Evolutionary conservation across 2,888 invertebrate genomes (phyloP).

Genomic region (Apamea sordens): DNA sequence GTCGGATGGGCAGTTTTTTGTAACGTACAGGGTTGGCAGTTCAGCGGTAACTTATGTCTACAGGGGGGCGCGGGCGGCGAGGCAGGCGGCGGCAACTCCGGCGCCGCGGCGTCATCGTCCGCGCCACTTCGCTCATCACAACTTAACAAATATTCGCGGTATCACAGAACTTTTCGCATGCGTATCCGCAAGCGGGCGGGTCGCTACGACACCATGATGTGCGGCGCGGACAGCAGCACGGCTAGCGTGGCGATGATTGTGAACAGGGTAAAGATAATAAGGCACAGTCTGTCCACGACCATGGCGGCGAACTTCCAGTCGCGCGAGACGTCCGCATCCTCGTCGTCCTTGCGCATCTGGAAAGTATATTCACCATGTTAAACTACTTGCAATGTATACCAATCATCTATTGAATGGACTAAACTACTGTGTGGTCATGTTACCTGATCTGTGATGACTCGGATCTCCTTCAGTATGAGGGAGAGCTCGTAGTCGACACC

Average conservation of each 20-base stretch:
- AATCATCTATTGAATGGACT: neutral
- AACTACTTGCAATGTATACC: neutral
- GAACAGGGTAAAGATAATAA: conserved; percentile 99
- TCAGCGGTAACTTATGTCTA: conserved; percentile 87
- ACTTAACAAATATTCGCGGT: conserved; percentile 93
- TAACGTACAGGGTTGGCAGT: conserved; percentile 87
- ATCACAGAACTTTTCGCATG: conserved; percentile 92
- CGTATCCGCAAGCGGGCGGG: conserved; percentile 89
- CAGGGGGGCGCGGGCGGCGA: conserved; percentile 87
- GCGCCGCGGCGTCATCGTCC: conserved; percentile 86
- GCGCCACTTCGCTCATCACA: conserved; percentile 90
- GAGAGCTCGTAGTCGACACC: conserved; percentile 98
- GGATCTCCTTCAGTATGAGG: conserved; percentile 98
- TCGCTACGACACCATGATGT: conserved; percentile 97
- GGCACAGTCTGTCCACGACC: conserved; percentile 99
- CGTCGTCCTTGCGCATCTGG: conserved; percentile 98
- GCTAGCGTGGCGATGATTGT: conserved; percentile 99
- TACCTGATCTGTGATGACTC: conserved; percentile 97
- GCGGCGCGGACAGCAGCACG: conserved; percentile 98
- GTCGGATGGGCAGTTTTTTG: conserved; percentile 84
- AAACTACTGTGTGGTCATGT: neutral
- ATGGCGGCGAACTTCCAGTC: conserved; percentile 99
- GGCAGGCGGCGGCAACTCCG: conserved; percentile 86
- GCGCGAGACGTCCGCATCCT: conserved; percentile 97
- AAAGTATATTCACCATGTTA: conserved; percentile 63